A percentile compares a stretch with the other conserved stretches of the same genome.
phyloP scores from a whole-genome alignment of 2,113 vertebrate genomes.

The Hiodon alosoides region DNA sequence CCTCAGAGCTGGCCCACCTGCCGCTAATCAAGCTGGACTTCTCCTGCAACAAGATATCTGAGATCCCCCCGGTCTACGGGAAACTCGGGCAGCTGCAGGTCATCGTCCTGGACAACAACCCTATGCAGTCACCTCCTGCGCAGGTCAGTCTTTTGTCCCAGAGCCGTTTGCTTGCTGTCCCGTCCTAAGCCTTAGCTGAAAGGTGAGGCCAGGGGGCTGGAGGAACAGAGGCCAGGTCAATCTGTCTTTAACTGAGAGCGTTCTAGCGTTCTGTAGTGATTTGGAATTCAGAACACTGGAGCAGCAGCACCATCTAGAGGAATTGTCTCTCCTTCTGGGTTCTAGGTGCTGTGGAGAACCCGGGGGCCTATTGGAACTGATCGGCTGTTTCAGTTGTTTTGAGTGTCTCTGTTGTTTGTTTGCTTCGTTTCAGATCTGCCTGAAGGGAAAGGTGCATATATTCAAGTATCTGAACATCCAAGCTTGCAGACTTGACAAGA shows the following conservation, averaged over 20 bases:
- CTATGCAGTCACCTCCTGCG: slow-evolving; percentile 92
- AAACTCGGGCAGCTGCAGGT: slow-evolving; percentile 88
- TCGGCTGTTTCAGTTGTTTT: background rate
- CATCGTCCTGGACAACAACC: slow-evolving; percentile 94
- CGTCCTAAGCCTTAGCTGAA: background rate
- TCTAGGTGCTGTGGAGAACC: background rate
- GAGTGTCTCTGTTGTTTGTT: background rate
- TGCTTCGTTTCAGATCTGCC: slow-evolving; percentile 80
- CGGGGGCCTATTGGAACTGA: background rate
- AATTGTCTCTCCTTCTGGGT: background rate
- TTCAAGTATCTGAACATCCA: slow-evolving; percentile 97
- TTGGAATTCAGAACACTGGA: background rate
- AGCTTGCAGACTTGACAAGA: slow-evolving; percentile 91
- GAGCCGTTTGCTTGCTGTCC: background rate
- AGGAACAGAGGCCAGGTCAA: too few species aligned
- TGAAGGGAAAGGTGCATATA: slow-evolving; percentile 97
- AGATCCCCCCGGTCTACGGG: slow-evolving; percentile 88
- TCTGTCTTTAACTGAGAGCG: background rate
- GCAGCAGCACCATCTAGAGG: background rate
- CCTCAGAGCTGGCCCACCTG: slow-evolving; percentile 82
- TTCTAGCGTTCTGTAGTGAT: background rate
- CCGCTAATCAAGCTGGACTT: slow-evolving; percentile 94
- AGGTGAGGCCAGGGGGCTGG: background rate
- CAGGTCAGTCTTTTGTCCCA: slow-evolving; percentile 68
- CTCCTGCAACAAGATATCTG: slow-evolving; percentile 97